A percentile compares a stretch with the other conserved stretches of the same genome.
Conservation (phyloP, 2,113 vertebrate species). For the Martes martes region DNA sequence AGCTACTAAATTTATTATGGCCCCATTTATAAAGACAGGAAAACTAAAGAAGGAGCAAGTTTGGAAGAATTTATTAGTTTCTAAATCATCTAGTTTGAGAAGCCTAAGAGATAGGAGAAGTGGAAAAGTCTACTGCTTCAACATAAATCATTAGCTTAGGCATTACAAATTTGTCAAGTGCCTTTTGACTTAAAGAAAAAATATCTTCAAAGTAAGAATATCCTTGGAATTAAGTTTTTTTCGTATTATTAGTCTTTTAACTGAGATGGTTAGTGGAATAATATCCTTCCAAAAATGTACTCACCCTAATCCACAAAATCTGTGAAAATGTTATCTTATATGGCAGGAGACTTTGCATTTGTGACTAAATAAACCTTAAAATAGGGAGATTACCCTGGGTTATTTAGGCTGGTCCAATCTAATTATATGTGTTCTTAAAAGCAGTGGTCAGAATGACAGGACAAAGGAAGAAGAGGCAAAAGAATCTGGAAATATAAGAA, state of each 20-base stretch:
- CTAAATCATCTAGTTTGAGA: background rate
- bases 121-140: background rate
- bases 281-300: background rate
- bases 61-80: background rate
- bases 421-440: background rate
- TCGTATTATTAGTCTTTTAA: background rate
- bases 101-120: background rate
- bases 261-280: background rate
- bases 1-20: background rate
- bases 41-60: background rate
- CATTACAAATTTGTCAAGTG: background rate
- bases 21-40: background rate
- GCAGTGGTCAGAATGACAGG: background rate
- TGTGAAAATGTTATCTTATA: background rate
- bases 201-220: background rate
- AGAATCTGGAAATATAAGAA: background rate
- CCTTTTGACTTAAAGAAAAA: background rate
- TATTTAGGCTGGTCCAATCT: background rate
- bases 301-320: background rate
- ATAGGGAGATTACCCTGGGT: background rate
- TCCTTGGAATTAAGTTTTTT: background rate
- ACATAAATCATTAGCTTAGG: background rate
- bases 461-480: background rate
- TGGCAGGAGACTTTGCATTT: background rate
- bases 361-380: background rate